Base-by-base conservation (phyloP, 1,140 invertebrate genomes). In the Drosophila santomea region DNA sequence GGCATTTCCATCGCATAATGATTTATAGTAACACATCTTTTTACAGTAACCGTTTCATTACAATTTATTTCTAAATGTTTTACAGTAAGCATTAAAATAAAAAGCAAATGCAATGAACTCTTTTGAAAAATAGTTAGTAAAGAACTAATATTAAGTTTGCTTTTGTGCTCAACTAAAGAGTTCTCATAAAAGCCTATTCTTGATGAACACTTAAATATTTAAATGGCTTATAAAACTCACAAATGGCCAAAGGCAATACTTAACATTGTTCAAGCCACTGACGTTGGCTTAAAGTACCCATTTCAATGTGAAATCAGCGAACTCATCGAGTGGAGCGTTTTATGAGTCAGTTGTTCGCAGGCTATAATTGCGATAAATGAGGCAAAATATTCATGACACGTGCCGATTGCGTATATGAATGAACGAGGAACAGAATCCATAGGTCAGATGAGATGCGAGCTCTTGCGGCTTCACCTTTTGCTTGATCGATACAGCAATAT, bases 291-390 rank as follows among this genome's bases (percentile, higher is more conserved):
- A 35, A 58, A 11, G 14, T 50, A 35, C 11, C 8, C 63, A 41
- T 43, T 43, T 32, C 20, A 52, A 52, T 64, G 38, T 23, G 38
- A 68, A 64, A 68, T 64, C 38, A 36, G 20, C 8, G 10, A 25
- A 47, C 47, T 51, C 64, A 43, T 64, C 44, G 47, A 64, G 47
- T 64, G 36, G 4, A 66, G 47, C 45, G 38, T 44, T 68, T 68
- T 47, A 66, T 38, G 64, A 68, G 38, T 68, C 32, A 68, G 47
- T 52, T 60, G 38, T 6, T 44, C 6, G 60, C 38, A 44, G 28
- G 1, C 64, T 64, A 44, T 52, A 68, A 64, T 68, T 68, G 52
- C 45, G 63, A 35, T 69, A 57, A 68, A 57, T 48, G 43, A 48
- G 64, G 64, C 54, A 68, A 48, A 48, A 11, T 43, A 71, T 68